Evolutionary conservation across 2,113 vertebrate species (phyloP).

Genomic region (Brachyhypopomus gauderio): DNA sequence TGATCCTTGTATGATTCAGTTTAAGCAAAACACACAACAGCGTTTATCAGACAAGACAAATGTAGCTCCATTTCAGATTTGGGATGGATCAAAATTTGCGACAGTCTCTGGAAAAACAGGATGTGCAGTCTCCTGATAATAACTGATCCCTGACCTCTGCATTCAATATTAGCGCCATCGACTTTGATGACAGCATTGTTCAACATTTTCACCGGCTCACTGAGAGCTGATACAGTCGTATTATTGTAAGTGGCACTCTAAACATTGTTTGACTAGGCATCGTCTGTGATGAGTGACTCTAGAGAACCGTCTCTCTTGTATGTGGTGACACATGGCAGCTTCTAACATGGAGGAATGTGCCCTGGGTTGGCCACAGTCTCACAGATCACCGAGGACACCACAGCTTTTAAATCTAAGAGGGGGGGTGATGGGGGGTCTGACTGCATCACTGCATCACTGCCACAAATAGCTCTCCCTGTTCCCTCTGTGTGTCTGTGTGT

Average conservation of each 20-base stretch:
- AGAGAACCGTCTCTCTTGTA: background rate
- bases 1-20: too few species aligned
- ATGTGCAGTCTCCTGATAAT: background rate
- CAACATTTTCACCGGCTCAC: background rate
- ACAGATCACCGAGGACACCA: background rate
- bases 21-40: too few species aligned
- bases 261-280: too few species aligned
- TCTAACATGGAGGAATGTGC: background rate
- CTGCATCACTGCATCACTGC: background rate
- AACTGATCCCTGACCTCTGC: background rate
- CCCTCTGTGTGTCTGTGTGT: slow-evolving; percentile 18
- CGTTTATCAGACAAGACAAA: too few species aligned
- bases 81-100: too few species aligned
- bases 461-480: slow-evolving; percentile 4
- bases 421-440: background rate
- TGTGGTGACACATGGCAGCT: background rate
- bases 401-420: slow-evolving; percentile 16
- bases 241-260: too few species aligned
- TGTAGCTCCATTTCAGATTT: too few species aligned
- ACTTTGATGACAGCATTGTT: background rate
- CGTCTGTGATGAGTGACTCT: background rate
- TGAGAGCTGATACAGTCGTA: background rate
- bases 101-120: too few species aligned
- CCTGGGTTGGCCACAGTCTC: background rate
- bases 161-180: background rate